Evolutionary conservation across 2,113 vertebrate genomes (phyloP), one percentile per base, ranked within the genome.

Genomic region (Halichoerus grypus): DNA sequence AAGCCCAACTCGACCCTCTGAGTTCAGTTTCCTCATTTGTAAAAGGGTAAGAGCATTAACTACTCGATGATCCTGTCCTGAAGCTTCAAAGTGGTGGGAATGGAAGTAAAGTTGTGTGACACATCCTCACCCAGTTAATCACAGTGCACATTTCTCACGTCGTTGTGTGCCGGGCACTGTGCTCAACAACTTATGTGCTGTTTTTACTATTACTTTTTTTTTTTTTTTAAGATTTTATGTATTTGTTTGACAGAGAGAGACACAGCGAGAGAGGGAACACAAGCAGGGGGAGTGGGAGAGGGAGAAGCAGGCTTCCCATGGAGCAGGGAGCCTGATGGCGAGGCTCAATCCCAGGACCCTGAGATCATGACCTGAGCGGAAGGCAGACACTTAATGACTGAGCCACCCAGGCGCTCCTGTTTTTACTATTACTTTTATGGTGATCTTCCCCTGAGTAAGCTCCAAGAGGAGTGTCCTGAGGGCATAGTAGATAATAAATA

Each of bases 401-500:
- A 46, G 46, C 46, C 46, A 46, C 46, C 46, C 46, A 46, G 46
- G 46, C 46, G 8, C 46, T 8, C 46, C 6, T 6, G 18, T 31
- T 46, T 74, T 59, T 72, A 39, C 65, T 10, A 36, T 72, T 53
- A 93, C 18, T 77, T 80, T 65, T 65, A 77, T 94, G 71, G 42
- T 39, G 57, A 33, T 61, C 51, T 91, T 65, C 53, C 16, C 59
- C 53, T 18, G 28, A 71, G 28, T n/a, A 77, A 86, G 4, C 39
- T 79, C 61, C 53, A 53, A 85, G 51, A 96, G 53, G 31, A 80
- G 13, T 83, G 57, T 22, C 51, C 31, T 26, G 49, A 97, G 79
- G 83, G 63, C 46, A 51, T 33, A 55, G 39, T 13, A 83, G 59
- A 11, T 24, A 49, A 53, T 90, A 76, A 67, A 57, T 79, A 80